A percentile compares a stretch with the other conserved stretches of the same genome.
phyloP scores from a whole-genome alignment of 2,888 invertebrate genomes.

The Leistus spinibarbis region DNA sequence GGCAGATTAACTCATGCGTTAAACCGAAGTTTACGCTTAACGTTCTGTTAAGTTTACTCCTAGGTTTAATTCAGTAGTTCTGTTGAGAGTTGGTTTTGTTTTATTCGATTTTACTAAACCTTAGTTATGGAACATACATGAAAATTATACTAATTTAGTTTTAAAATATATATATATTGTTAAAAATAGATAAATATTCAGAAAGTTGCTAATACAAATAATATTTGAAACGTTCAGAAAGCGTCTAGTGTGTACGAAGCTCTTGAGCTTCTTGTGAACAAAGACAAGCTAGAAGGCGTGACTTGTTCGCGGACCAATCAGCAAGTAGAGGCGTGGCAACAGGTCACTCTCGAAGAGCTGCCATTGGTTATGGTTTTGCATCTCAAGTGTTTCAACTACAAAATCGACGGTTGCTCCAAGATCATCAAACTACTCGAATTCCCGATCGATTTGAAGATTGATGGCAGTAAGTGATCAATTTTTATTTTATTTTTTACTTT shows the following conservation, averaged over 20 bases:
- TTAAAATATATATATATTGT: background rate
- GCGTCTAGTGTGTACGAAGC: constrained; percentile 85
- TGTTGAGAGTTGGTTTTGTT: constrained; percentile 39
- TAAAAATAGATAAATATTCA: background rate
- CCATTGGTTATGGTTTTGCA: constrained; percentile 90
- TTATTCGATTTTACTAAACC: constrained; percentile 21
- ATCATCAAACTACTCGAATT: constrained; percentile 91
- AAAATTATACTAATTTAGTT: constrained; percentile 10
- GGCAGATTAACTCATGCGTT: constrained; percentile 20
- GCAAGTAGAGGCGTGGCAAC: constrained; percentile 88
- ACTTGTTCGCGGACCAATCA: constrained; percentile 80
- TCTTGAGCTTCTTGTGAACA: constrained; percentile 81
- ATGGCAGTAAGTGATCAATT: constrained; percentile 70
- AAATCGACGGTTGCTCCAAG: constrained; percentile 85
- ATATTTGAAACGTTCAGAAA: constrained; percentile 63
- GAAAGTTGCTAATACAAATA: background rate
- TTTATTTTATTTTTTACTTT: background rate
- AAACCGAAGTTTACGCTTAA: constrained; percentile 17
- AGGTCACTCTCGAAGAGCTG: constrained; percentile 85
- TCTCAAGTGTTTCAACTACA: constrained; percentile 92
- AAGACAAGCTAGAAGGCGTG: constrained; percentile 86
- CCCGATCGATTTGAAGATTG: constrained; percentile 87
- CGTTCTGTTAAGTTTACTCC: constrained; percentile 28
- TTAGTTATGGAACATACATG: constrained; percentile 34
- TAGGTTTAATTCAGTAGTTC: constrained; percentile 18